Base-by-base conservation (phyloP, 2,797 vertebrate genomes). In the Macropodus opercularis region DNA sequence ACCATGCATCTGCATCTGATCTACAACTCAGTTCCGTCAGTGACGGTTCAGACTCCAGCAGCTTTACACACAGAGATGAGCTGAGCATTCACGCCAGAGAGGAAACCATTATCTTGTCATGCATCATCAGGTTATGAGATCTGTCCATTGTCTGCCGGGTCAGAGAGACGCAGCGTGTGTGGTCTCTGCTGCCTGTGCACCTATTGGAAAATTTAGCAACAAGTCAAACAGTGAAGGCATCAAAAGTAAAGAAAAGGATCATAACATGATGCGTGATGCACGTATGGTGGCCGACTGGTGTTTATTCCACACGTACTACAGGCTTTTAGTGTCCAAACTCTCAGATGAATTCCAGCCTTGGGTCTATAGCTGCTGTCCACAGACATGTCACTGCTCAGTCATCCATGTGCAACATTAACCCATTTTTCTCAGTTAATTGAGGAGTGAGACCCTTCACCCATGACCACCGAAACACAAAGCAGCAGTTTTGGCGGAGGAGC, bases 351-450 rank as follows among this genome's bases (percentile, higher is more conserved):
- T 18, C 43, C 53, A 50, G 21, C 24, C 42, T 18, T 36, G 9
- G 26, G 22, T 38, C 23, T 38, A 11, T 27, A 63, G 3, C 32
- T 12, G 47, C 34, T 48, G 17, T 22, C 38, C 31, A 12, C 13
- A 3, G 27, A 21, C 34, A 50, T 64, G 47, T 40, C 52, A 53
- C 31, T 48, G 81, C 60, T 53, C 81, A 80, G 14, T 48, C 80
- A 85, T 63, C 74, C 81, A 9, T 78, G 76, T 66, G 67, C 63
- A 13, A 72, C 43, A 87, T 79, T 81, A 88, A 87, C 83, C 84
- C 69, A 82, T 86, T 85, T 83, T 46, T 35, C 69, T 24, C 8
- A 7, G 59, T 61, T 75, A 65, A 84, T 85, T 80, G 77, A 55
- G 76, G 27, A 40, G 48, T 63, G 51, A 49, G 62, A 77, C 39